These are phyloP conservation scores for Cherax destructor DNA, from an alignment of 1,140 invertebrate species.

Conservation along the genomic window DNA sequence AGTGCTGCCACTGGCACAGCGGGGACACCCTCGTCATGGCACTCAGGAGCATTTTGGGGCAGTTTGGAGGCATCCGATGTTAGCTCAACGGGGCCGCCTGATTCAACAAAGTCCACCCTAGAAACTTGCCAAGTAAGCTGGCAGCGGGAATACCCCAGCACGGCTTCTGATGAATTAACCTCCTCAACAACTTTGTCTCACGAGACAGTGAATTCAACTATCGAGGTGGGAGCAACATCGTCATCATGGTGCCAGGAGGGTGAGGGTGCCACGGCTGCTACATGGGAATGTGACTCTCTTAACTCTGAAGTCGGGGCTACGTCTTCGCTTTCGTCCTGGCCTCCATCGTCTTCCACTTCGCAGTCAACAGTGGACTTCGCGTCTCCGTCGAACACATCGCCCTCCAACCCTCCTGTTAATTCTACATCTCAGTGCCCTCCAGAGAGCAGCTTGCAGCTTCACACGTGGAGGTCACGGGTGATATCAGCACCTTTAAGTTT, in stretches of 20 bases:
- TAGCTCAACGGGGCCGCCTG: conserved; percentile 43
- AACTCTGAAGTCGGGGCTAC: neutral
- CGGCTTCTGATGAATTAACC: neutral
- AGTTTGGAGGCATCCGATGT: conserved; percentile 12
- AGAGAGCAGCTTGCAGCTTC: conserved; percentile 19
- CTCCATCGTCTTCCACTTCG: neutral
- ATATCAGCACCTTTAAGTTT: conserved; percentile 17
- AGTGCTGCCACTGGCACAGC: neutral
- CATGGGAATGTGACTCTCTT: conserved; percentile 20
- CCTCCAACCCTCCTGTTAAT: neutral
- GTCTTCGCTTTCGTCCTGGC: neutral
- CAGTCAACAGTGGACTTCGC: neutral
- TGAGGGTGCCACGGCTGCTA: neutral
- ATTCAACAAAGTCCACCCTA: neutral
- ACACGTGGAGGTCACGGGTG: conserved; percentile 28
- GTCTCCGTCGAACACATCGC: neutral
- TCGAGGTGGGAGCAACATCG: conserved; percentile 14
- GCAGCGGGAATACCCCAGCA: neutral
- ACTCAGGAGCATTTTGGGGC: conserved; percentile 10
- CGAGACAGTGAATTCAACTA: conserved; percentile 14
- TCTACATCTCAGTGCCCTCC: conserved; percentile 1
- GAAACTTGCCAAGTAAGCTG: neutral
- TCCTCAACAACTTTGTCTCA: conserved; percentile 3
- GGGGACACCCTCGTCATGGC: conserved; percentile 9
- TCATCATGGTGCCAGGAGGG: conserved; percentile 32